Base-by-base conservation (phyloP, 1,140 invertebrate species). In the Diorhabda sublineata region DNA sequence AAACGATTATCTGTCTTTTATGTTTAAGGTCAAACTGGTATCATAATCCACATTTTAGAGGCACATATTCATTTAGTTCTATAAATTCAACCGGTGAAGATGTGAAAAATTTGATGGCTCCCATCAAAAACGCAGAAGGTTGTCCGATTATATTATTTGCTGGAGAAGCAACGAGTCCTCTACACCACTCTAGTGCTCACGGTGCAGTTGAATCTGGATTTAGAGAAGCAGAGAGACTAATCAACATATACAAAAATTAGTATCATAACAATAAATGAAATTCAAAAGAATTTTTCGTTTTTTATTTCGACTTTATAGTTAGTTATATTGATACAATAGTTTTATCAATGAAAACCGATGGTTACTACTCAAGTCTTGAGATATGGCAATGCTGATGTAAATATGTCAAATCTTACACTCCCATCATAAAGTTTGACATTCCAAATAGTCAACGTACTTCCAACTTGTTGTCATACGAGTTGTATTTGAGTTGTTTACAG, bases 201-300 rank as follows among this genome's bases (percentile, higher is more conserved):
- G 93, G 93, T 42, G 93, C 93, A 2, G 82, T 93, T 3, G 89
- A 92, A 80, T 86, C 87, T 44, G 93, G 92, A 0, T 90, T 88
- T 81, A 84, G 91, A 68, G 92, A 94, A 81, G 92, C 92, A 5
- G 84, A 92, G 57, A 84, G 88, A 75, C 71, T 86, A 59, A 70
- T 73, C 45, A 7, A 69, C 4, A 47, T 66, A 4, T 71, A 71
- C 61, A 67, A 59, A 4, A 52, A 52, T 8, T 52, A 26, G 26
- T 26, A 26, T 26, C 26, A 26, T 26, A 26, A 26, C 26, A 26
- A 26, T 26, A 26, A 26, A 26, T 26, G 26, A 26, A 26, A 26
- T n/a, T 56, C 52, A 7, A 2, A 56, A 56, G 6, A 56, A 56
- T 56, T 56, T 7, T 56, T n/a, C 52, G 52, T 56, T 56, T 7